Base-by-base conservation (phyloP, 2,888 invertebrate species). In the Cremastinae sp. region DNA sequence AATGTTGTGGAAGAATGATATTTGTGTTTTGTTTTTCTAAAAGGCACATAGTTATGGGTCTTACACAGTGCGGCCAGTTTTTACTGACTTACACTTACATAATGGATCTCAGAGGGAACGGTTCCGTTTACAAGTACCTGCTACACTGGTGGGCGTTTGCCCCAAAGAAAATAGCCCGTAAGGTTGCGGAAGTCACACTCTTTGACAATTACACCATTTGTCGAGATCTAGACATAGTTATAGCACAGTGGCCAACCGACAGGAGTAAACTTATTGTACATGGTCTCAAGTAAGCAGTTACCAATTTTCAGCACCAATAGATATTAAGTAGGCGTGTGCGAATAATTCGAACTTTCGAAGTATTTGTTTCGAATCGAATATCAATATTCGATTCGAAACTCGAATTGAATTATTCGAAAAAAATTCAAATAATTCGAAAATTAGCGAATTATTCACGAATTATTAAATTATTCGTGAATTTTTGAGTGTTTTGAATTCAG, bases 1-100 rank as follows among this genome's bases (percentile, higher is more conserved):
- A n/a, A n/a, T n/a, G n/a, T n/a, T n/a, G n/a, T n/a, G n/a, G n/a
- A n/a, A n/a, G n/a, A n/a, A n/a, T n/a, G n/a, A n/a, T n/a, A n/a
- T n/a, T n/a, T n/a, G n/a, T n/a, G n/a, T n/a, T n/a, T n/a, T n/a
- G n/a, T n/a, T n/a, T 70, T 83, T 90, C 16, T 16, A 14, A 18
- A 83, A 96, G 97, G 80, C 97, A 98, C 89, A 94, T 97, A 79
- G 96, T 97, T 87, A 96, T 98, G 94, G 98, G 98, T 5, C 95
- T 98, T 87, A 96, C 97, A n/a, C 95, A 96, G 83, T 97, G 97
- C 89, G 97, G 98, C 10, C 96, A 96, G 90, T 98, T 95, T 91
- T 93, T 98, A 79, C 91, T 98, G 82, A 97, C 97, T 79, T 98
- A 97, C 90, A 96, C 96, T 0, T 93, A 93, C 85, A 91, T 91